Percentiles rank a stretch among this genome's conserved stretches.
These are phyloP conservation scores for Taphrorychus bicolor DNA, from an alignment of 2,888 invertebrate genomes.

Conservation along the genomic window DNA sequence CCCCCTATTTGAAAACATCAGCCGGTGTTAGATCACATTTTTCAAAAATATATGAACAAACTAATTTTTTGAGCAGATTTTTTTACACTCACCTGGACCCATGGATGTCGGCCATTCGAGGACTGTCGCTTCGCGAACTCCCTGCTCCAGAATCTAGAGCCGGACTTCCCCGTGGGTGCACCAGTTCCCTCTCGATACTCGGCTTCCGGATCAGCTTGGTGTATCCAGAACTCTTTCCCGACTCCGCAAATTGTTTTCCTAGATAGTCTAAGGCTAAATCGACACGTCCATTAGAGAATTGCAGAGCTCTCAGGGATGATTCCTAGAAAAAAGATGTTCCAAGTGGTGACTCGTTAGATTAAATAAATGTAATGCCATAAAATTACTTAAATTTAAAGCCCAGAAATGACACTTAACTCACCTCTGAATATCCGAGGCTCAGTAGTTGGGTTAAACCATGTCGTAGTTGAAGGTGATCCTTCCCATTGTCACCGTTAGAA, in stretches of 20 bases:
- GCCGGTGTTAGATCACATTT: background rate
- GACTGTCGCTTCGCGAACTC: conserved; percentile 89
- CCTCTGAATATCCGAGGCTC: conserved; percentile 79
- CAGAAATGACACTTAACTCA: conserved; percentile 54
- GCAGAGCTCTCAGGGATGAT: conserved; percentile 71
- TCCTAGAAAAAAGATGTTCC: conserved; percentile 71
- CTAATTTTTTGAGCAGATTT: no score
- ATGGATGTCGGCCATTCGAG: conserved; percentile 69
- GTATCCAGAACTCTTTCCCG: conserved; percentile 46
- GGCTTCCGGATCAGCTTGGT: conserved; percentile 86
- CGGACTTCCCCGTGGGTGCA: conserved; percentile 80
- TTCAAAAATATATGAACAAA: background rate
- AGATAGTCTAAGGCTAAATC: conserved; percentile 75
- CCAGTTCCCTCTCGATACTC: conserved; percentile 84
- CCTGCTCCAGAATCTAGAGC: conserved; percentile 88
- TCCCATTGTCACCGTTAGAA: conserved; percentile 61
- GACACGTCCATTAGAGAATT: conserved; percentile 72
- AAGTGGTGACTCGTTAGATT: no score
- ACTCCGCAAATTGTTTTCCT: conserved; percentile 61
- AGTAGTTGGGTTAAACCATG: conserved; percentile 72
- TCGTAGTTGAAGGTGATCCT: conserved; percentile 69
- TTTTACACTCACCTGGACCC: conserved; percentile 54
- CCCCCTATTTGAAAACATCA: no score
- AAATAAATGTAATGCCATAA: no score
- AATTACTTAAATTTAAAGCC: no score